phyloP scores from a whole-genome alignment of 2,797 vertebrate genomes.

The Melanotaenia boesemani region DNA sequence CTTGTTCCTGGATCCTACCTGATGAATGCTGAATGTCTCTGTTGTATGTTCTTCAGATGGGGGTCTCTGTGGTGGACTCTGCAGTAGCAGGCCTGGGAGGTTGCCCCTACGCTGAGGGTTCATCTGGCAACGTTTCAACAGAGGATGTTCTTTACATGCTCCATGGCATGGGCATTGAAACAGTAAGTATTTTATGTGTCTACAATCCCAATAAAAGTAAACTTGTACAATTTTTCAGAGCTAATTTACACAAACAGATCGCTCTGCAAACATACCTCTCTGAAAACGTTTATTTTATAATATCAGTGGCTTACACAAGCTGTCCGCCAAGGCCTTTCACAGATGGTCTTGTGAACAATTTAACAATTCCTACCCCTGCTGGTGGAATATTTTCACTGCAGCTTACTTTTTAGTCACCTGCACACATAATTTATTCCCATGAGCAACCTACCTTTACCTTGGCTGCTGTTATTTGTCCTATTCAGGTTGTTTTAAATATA shows the following conservation, averaged over 20 bases:
- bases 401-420: conserved; percentile 14
- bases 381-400: conserved; percentile 61
- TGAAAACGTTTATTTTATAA: conserved; percentile 63
- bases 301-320: conserved; percentile 58
- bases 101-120: conserved; percentile 94
- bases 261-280: conserved; percentile 61
- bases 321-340: conserved; percentile 20
- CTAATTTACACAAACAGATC: conserved; percentile 57
- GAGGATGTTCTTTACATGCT: conserved; percentile 99
- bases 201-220: conserved; percentile 31
- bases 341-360: conserved; percentile 47
- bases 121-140: conserved; percentile 95
- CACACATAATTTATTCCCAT: neutral
- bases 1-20: conserved; percentile 72
- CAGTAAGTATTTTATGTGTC: conserved; percentile 83
- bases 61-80: conserved; percentile 93
- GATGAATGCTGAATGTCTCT: conserved; percentile 64
- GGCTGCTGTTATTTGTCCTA: neutral
- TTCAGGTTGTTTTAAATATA: neutral
- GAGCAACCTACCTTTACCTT: neutral
- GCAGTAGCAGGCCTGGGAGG: conserved; percentile 95
- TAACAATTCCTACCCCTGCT: conserved; percentile 82
- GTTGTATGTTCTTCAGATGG: conserved; percentile 88
- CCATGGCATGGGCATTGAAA: conserved; percentile 92
- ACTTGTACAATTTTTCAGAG: conserved; percentile 32